Conservation (phyloP, 2,113 vertebrate species). For the Coryphaenoides rupestris region DNA sequence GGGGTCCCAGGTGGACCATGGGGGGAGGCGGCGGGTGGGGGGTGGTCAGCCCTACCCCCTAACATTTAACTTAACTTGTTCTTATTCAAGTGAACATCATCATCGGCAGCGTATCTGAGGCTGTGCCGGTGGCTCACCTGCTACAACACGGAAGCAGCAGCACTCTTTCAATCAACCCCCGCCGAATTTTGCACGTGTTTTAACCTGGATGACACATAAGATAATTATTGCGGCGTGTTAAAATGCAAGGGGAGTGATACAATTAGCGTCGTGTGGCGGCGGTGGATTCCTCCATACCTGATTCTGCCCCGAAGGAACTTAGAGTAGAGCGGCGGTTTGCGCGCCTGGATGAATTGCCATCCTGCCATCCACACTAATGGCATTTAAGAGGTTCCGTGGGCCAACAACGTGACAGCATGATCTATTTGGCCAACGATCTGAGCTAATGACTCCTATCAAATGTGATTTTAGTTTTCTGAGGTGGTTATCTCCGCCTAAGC, state of each 20-base stretch:
- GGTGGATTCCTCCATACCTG: neutral
- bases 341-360: conserved; percentile 54
- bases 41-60: conserved; percentile 63
- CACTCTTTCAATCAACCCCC: no score
- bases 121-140: no score
- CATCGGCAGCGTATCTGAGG: no score
- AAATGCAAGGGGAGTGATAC: no score
- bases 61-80: no score
- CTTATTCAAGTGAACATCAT: no score
- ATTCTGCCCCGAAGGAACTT: neutral
- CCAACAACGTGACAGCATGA: conserved; percentile 67
- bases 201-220: no score
- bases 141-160: no score
- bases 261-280: no score
- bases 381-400: conserved; percentile 65
- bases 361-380: conserved; percentile 51
- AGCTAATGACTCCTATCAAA: conserved; percentile 75
- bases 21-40: conserved; percentile 38
- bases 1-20: conserved; percentile 41
- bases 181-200: no score
- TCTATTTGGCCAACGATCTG: conserved; percentile 65
- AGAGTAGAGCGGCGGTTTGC: conserved; percentile 22
- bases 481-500: conserved; percentile 59
- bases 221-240: no score
- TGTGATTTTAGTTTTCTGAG: conserved; percentile 66